Base-by-base conservation (phyloP, 2,888 invertebrate species). In the Camponotus fellah region DNA sequence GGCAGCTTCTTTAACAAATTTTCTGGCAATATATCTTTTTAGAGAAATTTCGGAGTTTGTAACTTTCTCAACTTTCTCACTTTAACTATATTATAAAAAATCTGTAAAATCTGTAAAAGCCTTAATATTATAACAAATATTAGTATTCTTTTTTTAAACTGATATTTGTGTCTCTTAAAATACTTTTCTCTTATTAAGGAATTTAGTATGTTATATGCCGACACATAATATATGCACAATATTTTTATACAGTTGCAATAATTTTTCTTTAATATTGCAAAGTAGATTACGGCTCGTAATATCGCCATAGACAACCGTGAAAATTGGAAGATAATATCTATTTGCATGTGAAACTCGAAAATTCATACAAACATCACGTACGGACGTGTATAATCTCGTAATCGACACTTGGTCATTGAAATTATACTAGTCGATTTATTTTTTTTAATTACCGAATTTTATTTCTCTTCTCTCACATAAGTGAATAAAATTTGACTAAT, bases 371-470 rank as follows among this genome's bases (percentile, higher is more conserved):
- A 56, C 32, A 53, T 8, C 6, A 12, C 17, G 14, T 68, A 0
- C n/a, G 26, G n/a, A 56, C 40, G 40, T 76, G 40, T 17, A 17
- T 40, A 40, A 76, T 77, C 53, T 17, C 0, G 56, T 32, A 32
- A 56, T 77, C 32, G 49, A 26, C 10, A 53, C 34, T 64, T 64
- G 26, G 26, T 53, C 53, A 76, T 68, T 56, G 26, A 40, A 40
- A 77, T 40, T 32, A 32, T 17, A 53, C 26, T 10, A 2, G 8
- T 65, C 5, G 4, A 56, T n/a, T 69, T 21, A 10, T 68, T 14
- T 53, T 65, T 26, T 65, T 66, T 8, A 53, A 56, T 77, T 17
- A 17, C 12, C 0, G 4, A 12, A 1, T 56, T 26, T 68, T 77
- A 56, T 68, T 56, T 76, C 12, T 32, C 14, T 32, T n/a, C 26